Evolutionary conservation across 2,797 vertebrate species (phyloP).

Genomic region (Tenualosa thibaudeaui): DNA sequence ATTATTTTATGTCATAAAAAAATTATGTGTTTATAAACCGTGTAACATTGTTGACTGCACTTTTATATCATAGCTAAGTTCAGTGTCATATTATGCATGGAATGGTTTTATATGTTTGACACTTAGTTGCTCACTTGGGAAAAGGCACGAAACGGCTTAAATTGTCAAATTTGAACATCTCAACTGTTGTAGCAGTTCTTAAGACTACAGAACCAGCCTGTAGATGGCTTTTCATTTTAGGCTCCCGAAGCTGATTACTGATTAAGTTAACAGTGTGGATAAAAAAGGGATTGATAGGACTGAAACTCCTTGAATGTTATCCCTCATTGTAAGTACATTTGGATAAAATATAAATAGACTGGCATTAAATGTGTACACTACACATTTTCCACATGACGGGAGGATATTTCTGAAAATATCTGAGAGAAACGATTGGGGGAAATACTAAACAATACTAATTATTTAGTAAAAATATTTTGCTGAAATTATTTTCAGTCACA

Average conservation of each 20-base stretch:
- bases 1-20: too few species aligned
- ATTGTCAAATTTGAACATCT: neutral
- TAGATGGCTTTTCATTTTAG: neutral
- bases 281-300: neutral
- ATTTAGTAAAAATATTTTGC: neutral
- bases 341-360: neutral
- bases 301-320: neutral
- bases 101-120: neutral
- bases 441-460: neutral
- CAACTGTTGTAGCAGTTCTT: neutral
- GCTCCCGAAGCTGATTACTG: neutral
- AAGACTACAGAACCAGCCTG: conserved; percentile 24
- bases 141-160: conserved; percentile 6
- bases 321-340: too few species aligned
- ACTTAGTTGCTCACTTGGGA: neutral
- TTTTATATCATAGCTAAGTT: neutral
- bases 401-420: neutral
- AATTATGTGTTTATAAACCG: too few species aligned
- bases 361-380: neutral
- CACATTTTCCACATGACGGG: neutral
- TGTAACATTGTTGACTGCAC: too few species aligned
- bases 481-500: conserved; percentile 26
- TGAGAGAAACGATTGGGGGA: too few species aligned
- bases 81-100: neutral
- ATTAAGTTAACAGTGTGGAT: neutral